Conservation (phyloP, 2,888 invertebrate species). For the Argyra leucocephala region DNA sequence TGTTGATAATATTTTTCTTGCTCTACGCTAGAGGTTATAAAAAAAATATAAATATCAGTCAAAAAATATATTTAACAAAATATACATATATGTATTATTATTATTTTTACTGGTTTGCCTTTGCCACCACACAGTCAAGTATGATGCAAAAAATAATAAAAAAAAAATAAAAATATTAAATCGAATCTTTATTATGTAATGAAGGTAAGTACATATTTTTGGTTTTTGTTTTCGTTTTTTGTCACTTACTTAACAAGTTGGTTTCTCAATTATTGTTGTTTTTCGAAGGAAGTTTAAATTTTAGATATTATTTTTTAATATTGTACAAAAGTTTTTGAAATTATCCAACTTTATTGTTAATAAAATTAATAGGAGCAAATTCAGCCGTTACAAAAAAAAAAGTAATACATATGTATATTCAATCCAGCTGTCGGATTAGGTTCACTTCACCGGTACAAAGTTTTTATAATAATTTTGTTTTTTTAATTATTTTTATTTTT, state of each 20-base stretch:
- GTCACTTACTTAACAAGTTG: background rate
- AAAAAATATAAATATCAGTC: background rate
- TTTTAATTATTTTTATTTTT: background rate
- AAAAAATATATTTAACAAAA: background rate
- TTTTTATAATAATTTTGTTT: too few relatives aligned
- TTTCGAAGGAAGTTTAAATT: background rate
- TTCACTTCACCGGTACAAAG: too few relatives aligned
- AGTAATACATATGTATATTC: too few relatives aligned
- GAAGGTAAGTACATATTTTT: background rate
- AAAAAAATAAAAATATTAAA: background rate
- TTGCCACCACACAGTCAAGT: background rate
- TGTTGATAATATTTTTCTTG: background rate
- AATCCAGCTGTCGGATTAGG: too few relatives aligned
- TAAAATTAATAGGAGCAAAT: background rate
- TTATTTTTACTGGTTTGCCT: background rate
- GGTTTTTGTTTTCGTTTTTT: background rate
- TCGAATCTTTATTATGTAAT: background rate
- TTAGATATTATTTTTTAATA: background rate
- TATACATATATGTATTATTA: background rate
- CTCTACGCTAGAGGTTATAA: background rate
- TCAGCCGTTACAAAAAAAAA: background rate
- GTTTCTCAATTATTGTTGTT: background rate
- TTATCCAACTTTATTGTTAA: background rate
- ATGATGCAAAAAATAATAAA: background rate
- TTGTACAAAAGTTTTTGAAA: background rate